Evolutionary conservation across 2,888 invertebrate genomes (phyloP).

Genomic region (Liopterus haemorrhoidalis): DNA sequence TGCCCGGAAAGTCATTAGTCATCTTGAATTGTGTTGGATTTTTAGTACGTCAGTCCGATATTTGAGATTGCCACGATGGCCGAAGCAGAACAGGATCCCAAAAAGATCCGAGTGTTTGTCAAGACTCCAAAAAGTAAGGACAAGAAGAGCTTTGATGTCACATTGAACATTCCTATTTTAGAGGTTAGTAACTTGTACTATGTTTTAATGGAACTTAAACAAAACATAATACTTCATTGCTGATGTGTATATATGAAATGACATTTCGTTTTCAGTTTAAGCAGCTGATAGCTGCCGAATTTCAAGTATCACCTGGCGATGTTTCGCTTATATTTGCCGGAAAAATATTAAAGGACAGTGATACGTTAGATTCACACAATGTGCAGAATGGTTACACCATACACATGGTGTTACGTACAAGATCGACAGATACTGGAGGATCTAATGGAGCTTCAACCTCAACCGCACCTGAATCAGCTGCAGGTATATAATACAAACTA

Average conservation of each 20-base stretch:
- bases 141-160: slow-evolving; percentile 69
- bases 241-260: slow-evolving; percentile 1
- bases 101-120: slow-evolving; percentile 76
- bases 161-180: slow-evolving; percentile 9
- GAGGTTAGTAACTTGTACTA: slow-evolving; percentile 1
- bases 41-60: no score
- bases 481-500: no score
- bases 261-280: slow-evolving; percentile 66
- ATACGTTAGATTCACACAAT: slow-evolving; percentile 78
- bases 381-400: slow-evolving; percentile 94
- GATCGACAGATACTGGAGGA: slow-evolving; percentile 55
- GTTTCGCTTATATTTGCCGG: slow-evolving; percentile 96
- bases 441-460: slow-evolving; percentile 46
- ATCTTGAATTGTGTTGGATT: no score
- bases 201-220: not conserved
- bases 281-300: slow-evolving; percentile 74
- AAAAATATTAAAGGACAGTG: slow-evolving; percentile 95
- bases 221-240: not conserved
- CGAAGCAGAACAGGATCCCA: slow-evolving; percentile 29
- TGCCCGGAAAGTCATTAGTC: no score
- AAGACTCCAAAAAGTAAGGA: slow-evolving; percentile 92
- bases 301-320: slow-evolving; percentile 79
- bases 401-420: slow-evolving; percentile 86
- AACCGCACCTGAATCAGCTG: slow-evolving; percentile 49
- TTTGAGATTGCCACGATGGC: no score